Conservation (phyloP, 2,797 vertebrate genomes). For the Platyrinchus mystaceus region DNA sequence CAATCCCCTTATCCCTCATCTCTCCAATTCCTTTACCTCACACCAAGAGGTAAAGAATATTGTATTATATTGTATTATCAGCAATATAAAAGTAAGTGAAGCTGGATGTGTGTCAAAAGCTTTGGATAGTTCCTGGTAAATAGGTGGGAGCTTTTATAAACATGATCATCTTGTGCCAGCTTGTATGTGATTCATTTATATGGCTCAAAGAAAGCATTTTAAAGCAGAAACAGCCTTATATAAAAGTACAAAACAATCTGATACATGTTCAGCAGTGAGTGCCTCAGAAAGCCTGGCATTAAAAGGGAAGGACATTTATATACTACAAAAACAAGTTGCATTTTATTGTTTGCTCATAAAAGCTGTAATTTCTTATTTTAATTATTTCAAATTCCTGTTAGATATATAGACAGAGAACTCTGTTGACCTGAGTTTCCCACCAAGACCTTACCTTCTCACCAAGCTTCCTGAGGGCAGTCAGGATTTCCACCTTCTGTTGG, state of each 20-base stretch:
- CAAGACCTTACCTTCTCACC: conserved; percentile 87
- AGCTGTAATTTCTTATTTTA: not conserved
- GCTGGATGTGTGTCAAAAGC: not conserved
- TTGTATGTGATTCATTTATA: not conserved
- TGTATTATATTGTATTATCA: not conserved
- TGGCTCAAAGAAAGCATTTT: not conserved
- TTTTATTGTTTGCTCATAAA: not conserved
- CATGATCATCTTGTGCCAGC: not conserved
- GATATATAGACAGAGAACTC: not conserved
- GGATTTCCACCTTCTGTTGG: conserved; percentile 95
- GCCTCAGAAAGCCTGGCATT: not conserved
- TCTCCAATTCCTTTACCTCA: not conserved
- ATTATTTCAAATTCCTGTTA: not conserved
- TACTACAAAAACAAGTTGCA: not conserved
- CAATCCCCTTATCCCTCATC: not conserved
- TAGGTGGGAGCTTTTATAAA: not conserved
- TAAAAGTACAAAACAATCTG: not conserved
- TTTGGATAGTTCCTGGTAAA: not conserved
- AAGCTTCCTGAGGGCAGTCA: conserved; percentile 92
- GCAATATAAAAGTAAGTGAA: not conserved
- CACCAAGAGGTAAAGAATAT: not conserved
- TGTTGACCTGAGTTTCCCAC: not conserved
- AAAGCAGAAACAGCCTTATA: not conserved
- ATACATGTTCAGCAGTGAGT: not conserved
- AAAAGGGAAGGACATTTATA: not conserved